These are phyloP conservation scores for Tragelaphus oryx DNA, from an alignment of 2,797 vertebrate genomes.

Conservation along the genomic window DNA sequence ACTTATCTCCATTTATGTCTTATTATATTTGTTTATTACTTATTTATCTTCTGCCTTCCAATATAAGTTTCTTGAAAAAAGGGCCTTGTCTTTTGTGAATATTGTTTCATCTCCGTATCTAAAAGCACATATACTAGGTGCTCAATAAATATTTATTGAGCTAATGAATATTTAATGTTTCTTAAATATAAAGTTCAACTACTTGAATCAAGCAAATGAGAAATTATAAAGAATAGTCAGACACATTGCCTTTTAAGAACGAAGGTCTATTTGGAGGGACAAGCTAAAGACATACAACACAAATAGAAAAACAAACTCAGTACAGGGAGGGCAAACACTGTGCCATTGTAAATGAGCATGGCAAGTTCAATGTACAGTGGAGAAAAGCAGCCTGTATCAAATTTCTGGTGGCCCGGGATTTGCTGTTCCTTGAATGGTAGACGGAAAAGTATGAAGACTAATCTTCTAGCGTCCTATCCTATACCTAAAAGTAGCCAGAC, in stretches of 20 bases:
- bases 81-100: neutral
- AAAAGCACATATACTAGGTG: neutral
- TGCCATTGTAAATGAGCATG: neutral
- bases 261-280: neutral
- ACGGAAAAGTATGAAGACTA: neutral
- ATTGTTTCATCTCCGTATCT: neutral
- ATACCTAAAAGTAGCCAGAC: neutral
- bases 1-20: neutral
- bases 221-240: neutral
- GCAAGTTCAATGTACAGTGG: neutral
- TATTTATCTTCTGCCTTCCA: constrained; percentile 17
- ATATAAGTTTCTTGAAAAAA: neutral
- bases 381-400: neutral
- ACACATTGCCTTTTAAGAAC: neutral
- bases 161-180: neutral
- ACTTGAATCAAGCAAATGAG: neutral
- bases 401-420: too few relatives aligned
- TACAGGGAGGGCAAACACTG: neutral
- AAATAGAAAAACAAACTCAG: neutral
- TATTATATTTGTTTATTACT: neutral
- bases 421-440: neutral
- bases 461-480: neutral
- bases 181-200: neutral
- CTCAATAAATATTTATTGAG: neutral
- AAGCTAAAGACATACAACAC: neutral